Percentiles rank a stretch among this genome's conserved stretches.
These are phyloP conservation scores for Nasua narica DNA, from an alignment of 2,797 vertebrate species.

Conservation along the genomic window DNA sequence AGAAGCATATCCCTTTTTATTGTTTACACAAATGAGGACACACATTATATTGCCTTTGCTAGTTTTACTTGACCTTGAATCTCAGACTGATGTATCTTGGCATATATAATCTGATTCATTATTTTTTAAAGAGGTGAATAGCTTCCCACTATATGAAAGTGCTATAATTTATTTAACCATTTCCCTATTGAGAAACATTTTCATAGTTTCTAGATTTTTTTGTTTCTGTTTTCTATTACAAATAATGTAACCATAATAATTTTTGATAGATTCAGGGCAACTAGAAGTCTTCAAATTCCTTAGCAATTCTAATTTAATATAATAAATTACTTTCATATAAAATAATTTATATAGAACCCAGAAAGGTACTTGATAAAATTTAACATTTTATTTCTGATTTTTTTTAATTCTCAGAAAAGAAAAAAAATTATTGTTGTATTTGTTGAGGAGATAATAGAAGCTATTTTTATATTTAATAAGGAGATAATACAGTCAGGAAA, in stretches of 20 bases:
- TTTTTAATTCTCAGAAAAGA: background rate
- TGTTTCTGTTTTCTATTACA: background rate
- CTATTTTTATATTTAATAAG: background rate
- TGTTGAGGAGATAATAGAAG: background rate
- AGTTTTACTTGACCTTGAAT: conserved; percentile 4
- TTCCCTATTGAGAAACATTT: background rate
- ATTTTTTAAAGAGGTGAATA: conserved; percentile 18
- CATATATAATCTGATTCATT: conserved; percentile 12
- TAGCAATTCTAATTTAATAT: background rate
- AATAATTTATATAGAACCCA: background rate
- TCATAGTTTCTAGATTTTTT: background rate
- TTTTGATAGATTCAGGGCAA: background rate
- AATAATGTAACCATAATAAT: background rate
- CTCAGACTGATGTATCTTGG: background rate
- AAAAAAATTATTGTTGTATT: background rate
- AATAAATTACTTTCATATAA: background rate
- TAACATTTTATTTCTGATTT: background rate
- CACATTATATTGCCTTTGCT: background rate
- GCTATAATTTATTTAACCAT: conserved; percentile 15
- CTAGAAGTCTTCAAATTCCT: background rate
- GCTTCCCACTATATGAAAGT: background rate
- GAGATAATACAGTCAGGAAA: background rate
- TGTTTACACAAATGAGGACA: background rate
- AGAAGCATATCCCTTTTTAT: background rate
- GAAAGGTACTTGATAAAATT: background rate